These are phyloP conservation scores for Atherix ibis DNA, from an alignment of 2,888 invertebrate genomes.

Conservation along the genomic window DNA sequence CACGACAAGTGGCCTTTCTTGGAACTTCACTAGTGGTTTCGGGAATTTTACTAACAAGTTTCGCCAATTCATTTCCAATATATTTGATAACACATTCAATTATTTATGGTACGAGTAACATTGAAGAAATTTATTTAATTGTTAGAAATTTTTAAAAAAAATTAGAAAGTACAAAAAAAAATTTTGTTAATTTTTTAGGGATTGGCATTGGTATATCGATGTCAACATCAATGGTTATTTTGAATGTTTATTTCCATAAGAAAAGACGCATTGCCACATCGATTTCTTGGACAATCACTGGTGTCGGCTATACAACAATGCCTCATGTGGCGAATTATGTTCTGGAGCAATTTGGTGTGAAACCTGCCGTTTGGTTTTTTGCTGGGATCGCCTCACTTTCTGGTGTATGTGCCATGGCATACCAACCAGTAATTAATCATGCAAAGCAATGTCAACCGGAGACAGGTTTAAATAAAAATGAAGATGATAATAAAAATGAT, in stretches of 20 bases:
- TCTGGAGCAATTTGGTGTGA: slow-evolving; percentile 44
- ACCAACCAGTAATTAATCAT: slow-evolving; percentile 65
- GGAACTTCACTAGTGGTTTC: slow-evolving; percentile 43
- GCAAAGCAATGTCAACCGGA: slow-evolving; percentile 36
- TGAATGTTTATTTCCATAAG: slow-evolving; percentile 58
- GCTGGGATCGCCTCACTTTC: slow-evolving; percentile 52
- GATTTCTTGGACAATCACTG: slow-evolving; percentile 54
- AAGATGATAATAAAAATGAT: not conserved
- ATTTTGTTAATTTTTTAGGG: too few species aligned
- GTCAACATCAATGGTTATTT: slow-evolving; percentile 51
- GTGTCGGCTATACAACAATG: slow-evolving; percentile 54
- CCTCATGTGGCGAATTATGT: slow-evolving; percentile 52
- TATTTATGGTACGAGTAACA: not conserved
- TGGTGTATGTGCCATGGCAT: slow-evolving; percentile 45
- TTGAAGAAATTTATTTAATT: too few species aligned
- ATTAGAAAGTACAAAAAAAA: too few species aligned
- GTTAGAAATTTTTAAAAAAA: too few species aligned
- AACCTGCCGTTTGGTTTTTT: slow-evolving; percentile 49
- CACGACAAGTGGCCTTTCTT: slow-evolving; percentile 46
- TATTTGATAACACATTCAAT: slow-evolving; percentile 39
- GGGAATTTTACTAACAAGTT: slow-evolving; percentile 43
- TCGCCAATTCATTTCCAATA: slow-evolving; percentile 43
- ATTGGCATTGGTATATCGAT: slow-evolving; percentile 46
- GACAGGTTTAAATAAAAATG: too few species aligned
- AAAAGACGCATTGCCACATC: slow-evolving; percentile 55